A percentile compares a stretch with the other conserved stretches of the same genome.
Evolutionary conservation across 2,113 vertebrate genomes (phyloP).

Genomic region (Eulemur rufifrons): DNA sequence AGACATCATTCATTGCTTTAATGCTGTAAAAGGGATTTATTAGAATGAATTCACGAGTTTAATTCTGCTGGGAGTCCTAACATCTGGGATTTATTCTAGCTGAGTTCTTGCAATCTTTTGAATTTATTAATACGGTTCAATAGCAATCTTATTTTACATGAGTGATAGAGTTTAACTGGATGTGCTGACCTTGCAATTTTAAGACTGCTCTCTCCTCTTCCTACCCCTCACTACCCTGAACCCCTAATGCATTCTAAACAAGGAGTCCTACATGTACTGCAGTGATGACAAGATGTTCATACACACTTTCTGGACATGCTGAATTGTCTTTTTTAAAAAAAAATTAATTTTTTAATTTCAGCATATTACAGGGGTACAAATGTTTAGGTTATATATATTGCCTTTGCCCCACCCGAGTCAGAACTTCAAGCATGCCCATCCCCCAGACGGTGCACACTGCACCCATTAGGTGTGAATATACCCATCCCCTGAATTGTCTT

Average conservation of each 20-base stretch:
- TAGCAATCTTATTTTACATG: conserved; percentile 7
- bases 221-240: background rate
- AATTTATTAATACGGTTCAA: conserved; percentile 19
- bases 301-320: background rate
- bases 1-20: conserved; percentile 4
- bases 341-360: too few relatives aligned
- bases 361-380: too few relatives aligned
- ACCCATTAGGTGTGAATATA: too few relatives aligned
- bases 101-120: conserved; percentile 27
- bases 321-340: background rate
- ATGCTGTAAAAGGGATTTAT: conserved; percentile 13
- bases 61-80: conserved; percentile 15
- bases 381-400: too few relatives aligned
- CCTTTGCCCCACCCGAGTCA: too few relatives aligned
- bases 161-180: background rate
- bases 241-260: background rate
- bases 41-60: conserved; percentile 37
- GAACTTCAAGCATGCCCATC: too few relatives aligned
- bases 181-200: background rate
- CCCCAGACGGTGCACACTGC: too few relatives aligned
- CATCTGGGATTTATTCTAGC: conserved; percentile 27
- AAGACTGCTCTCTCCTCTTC: background rate
- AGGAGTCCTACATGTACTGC: background rate
- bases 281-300: background rate
- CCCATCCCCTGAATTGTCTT: background rate